A percentile compares a stretch with the other conserved stretches of the same genome.
These are phyloP conservation scores for Saccopteryx leptura DNA, from an alignment of 2,113 vertebrate species.

Conservation along the genomic window DNA sequence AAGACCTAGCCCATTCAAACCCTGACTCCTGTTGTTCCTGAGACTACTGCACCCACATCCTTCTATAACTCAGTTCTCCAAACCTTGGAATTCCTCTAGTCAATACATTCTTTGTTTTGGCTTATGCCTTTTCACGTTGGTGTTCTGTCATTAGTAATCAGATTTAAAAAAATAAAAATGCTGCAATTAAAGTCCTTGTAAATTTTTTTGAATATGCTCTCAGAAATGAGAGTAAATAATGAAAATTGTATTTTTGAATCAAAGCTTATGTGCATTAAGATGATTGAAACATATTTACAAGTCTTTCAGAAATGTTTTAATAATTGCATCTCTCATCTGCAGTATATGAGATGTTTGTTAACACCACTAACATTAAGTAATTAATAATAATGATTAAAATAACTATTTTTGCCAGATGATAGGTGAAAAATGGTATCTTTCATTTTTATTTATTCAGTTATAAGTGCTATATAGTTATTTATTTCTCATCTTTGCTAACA, in stretches of 20 bases:
- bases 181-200: neutral
- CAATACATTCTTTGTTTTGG: neutral
- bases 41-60: accelerated
- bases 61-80: neutral
- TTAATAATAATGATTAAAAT: neutral
- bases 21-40: neutral
- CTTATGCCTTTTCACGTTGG: neutral
- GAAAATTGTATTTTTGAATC: neutral
- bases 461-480: neutral
- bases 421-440: neutral
- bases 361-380: neutral
- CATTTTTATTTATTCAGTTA: conserved; percentile 4
- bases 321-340: neutral
- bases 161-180: neutral
- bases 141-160: conserved; percentile 12
- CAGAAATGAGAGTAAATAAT: neutral
- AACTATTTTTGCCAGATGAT: neutral
- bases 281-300: neutral
- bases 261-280: neutral
- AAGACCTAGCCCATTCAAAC: neutral
- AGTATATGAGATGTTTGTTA: neutral
- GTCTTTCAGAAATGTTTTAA: neutral
- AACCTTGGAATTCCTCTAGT: neutral
- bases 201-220: neutral
- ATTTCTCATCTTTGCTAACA: neutral